Conservation (phyloP, 2,113 vertebrate genomes). For the Notarius quadriscutis region DNA sequence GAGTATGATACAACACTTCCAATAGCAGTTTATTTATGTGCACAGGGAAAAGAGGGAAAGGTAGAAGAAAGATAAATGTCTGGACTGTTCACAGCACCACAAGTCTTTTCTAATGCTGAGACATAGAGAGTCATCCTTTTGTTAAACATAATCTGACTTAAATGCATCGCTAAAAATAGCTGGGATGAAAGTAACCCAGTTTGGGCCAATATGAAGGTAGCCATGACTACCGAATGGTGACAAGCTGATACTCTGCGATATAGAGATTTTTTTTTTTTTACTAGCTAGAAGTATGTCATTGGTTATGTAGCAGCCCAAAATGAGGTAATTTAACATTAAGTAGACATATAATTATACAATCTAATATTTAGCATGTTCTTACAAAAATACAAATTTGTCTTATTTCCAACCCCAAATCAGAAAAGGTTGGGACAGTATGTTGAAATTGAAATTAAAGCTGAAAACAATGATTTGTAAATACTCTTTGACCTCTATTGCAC, state of each 20-base stretch:
- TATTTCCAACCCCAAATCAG: no score
- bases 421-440: no score
- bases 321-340: not conserved
- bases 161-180: not conserved
- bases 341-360: no score
- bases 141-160: not conserved
- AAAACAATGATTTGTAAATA: no score
- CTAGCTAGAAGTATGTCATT: not conserved
- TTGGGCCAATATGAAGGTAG: not conserved
- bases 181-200: not conserved
- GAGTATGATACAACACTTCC: not conserved
- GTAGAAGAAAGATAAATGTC: not conserved
- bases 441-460: no score
- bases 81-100: not conserved
- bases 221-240: not conserved
- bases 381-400: no score
- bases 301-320: not conserved
- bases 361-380: no score
- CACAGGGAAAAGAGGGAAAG: not conserved
- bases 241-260: not conserved
- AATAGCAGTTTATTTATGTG: slow-evolving; percentile 2
- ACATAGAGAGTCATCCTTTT: not conserved
- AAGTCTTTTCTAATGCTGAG: not conserved
- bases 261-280: not conserved
- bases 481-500: no score